Evolutionary conservation across 2,113 vertebrate species (phyloP), one percentile per base, ranked within the genome.

Genomic region (Cyprinodon tularosa): DNA sequence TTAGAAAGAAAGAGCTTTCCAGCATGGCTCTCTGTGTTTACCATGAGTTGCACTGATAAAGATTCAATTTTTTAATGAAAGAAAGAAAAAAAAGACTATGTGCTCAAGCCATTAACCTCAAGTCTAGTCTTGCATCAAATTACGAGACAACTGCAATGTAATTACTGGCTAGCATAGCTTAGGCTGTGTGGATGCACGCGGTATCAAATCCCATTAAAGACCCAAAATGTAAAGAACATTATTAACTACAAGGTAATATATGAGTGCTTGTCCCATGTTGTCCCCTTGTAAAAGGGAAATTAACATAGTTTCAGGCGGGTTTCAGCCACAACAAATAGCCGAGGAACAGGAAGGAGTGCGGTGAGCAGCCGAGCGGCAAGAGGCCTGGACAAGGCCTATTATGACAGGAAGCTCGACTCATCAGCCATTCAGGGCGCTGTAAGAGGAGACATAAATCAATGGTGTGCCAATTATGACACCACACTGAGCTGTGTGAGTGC

Each of bases 391-490:
- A 65, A 76, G 82, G 77, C 82, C 85, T 87, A 86, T 90, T 90
- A 85, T 78, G 87, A 88, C 90, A 93, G 91, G 91, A 93, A 93
- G 90, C 85, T 60, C 59, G 61, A 86, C 89, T 93, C 93, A 90
- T 92, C 88, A 87, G 88, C 84, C 86, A 88, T 91, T 86, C 91
- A 84, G 90, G 84, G 75, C 80, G 81, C 86, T 84, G 92, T 88
- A 91, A 93, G 91, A 86, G 82, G 92, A 94, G 88, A 86, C 89
- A 84, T 78, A 91, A 92, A 93, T 93, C 93, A 92, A 94, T 93
- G 89, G 83, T n/a, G 83, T 78, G 87, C 87, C 90, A 91, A 93
- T 93, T 91, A 91, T 92, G 91, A 93, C 88, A 91, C 90, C 89
- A 82, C 91, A 87, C 75, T 62, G 85, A 83, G 84, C 83, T 63